Evolutionary conservation across 2,888 invertebrate genomes (phyloP), one percentile per base, ranked within the genome.

Genomic region (Acanthococcus lagerstroemiae): DNA sequence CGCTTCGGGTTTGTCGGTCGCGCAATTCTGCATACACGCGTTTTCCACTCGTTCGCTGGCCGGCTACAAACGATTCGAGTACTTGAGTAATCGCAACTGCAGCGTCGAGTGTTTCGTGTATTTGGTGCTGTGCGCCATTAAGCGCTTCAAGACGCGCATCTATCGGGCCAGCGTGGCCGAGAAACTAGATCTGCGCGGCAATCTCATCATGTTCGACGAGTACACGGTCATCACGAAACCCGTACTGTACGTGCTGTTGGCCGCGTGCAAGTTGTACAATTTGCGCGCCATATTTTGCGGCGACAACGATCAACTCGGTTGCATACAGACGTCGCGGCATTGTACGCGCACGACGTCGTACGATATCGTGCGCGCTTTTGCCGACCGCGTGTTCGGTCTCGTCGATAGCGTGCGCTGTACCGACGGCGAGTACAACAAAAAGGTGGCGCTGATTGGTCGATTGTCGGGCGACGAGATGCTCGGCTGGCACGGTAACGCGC

Each of bases 361-460:
- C 60, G 60, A 60, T 4, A 60, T 60, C 2, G 27, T 60, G 25
- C 17, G 9, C 6, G 45, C 60, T 6, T 60, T 60, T 24, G 46
- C 60, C 2, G 22, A 60, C 25, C 15, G 27, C 1, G 24, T 4
- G 21, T 60, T 60, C 15, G 2, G n/a, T 45, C 46, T 60, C 4
- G 19, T 6, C 17, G n/a, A 3, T 12, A 46, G 25, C 7, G 46
- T 24, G 26, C 60, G 60, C 1, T 60, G 60, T 19, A 24, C 9
- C 1, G 60, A 60, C 5, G 1, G 4, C 7, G 7, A 1, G 1
- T 60, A 60, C 48, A 60, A 46, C 5, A 48, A 19, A 12, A 46
- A 44, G 6, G 19, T 60, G 6, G 17, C 19, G 1, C 24, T 45
- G 2, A n/a, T 46, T 2, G 19, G 45, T 4, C 7, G 24, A 1